Evolutionary conservation across 35 echinoderm and acorn worm genomes (phyloP).

Genomic region (Nesometra sesokonis): DNA sequence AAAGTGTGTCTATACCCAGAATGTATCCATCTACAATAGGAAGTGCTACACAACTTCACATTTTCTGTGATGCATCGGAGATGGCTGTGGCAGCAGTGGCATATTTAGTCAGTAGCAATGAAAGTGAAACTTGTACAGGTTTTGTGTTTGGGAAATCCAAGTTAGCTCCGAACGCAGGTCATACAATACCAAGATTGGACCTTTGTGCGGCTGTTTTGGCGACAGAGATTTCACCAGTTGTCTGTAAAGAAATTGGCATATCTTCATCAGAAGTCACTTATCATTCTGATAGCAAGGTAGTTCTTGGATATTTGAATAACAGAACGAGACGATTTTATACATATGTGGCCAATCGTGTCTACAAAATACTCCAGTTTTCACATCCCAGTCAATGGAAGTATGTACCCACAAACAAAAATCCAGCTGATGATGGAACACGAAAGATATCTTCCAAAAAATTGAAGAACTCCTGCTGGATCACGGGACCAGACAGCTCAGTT

Average conservation of each 20-base stretch:
- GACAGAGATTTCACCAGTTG: background rate
- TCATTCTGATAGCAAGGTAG: too few species aligned
- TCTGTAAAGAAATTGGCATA: too few species aligned
- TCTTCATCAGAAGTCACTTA: too few species aligned
- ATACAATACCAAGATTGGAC: conserved; percentile 3
- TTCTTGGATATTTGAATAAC: conserved; percentile 7
- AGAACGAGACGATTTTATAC: background rate
- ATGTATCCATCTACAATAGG: background rate
- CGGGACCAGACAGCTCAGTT: background rate
- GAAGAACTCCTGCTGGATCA: background rate
- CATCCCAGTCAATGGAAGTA: background rate
- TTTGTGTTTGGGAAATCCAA: too few species aligned
- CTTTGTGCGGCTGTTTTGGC: conserved; percentile 17
- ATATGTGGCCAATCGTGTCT: conserved; percentile 13
- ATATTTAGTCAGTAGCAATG: background rate
- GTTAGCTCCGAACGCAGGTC: background rate
- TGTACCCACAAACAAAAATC: background rate
- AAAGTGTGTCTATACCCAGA: background rate
- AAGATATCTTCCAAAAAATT: background rate
- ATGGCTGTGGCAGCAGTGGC: background rate
- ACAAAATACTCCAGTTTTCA: background rate
- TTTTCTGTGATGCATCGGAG: too few species aligned
- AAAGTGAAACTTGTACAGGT: too few species aligned
- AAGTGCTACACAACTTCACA: too few species aligned
- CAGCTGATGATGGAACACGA: background rate